Base-by-base conservation (phyloP, 2,797 vertebrate species). In the Lepilemur septentrionalis region DNA sequence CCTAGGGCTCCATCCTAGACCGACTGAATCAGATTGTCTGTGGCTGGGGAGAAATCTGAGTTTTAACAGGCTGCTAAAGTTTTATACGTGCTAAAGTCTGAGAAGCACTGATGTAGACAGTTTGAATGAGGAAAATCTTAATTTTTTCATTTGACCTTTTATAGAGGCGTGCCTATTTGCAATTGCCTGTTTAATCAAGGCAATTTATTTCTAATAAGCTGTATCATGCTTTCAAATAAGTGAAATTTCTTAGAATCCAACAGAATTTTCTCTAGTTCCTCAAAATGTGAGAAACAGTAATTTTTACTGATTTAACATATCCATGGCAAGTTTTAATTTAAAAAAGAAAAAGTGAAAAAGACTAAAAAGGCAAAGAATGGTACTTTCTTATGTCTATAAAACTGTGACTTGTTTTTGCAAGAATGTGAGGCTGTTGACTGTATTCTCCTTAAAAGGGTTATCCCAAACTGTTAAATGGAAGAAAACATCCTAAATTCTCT, bases 81-180 rank as follows among this genome's bases (percentile, higher is more conserved):
- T 43, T 93, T 79, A 10, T 11, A 38, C 12, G 25, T 72, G 48
- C 32, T 70, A n/a, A 87, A 55, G 35, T 65, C 61, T 90, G 50
- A 78, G n/a, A 92, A 91, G n/a, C 50, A 79, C 67, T 86, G 55
- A 23, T 70, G 1, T 75, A 94, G 93, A 81, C 14, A 70, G 11
- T 92, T 84, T 84, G 78, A 87, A 90, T 46, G 65, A 94, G 41
- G 38, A 73, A 88, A 69, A 48, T 30, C n/a, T 63, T 72, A 80
- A 87, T 90, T 95, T 90, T 94, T 95, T 89, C 88, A 93, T 82
- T 79, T 97, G 88, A 63, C 69, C 52, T 83, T 96, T 95, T 89
- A 65, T 38, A 92, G 38, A 96, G 35, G 48, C 88, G 5, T 89
- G 88, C 12, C 86, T 91, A 82, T 88, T 81, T 94, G 70, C 76